Evolutionary conservation across 2,888 invertebrate genomes (phyloP).

Genomic region (Chrysolina haemoptera): DNA sequence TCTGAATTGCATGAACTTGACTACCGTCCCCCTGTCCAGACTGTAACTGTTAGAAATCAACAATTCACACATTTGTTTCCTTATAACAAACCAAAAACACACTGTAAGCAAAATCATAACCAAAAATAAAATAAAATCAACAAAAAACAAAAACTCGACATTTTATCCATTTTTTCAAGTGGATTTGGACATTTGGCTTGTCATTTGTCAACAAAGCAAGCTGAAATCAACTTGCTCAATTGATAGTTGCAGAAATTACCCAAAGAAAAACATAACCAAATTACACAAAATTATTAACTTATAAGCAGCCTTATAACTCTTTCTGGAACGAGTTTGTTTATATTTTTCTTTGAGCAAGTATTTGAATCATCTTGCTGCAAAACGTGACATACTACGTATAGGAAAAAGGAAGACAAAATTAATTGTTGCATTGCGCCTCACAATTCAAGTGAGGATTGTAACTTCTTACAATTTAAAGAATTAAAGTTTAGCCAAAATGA

Average conservation of each 20-base stretch:
- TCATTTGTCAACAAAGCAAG: slow-evolving; percentile 34
- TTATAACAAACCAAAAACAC: slow-evolving; percentile 47
- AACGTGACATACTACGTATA: neutral
- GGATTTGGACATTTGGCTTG: slow-evolving; percentile 37
- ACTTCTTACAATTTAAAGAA: too few relatives aligned
- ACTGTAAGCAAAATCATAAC: slow-evolving; percentile 28
- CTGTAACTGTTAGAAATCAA: slow-evolving; percentile 73
- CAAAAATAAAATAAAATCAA: neutral
- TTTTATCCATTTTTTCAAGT: slow-evolving; percentile 1
- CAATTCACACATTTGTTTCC: slow-evolving; percentile 32
- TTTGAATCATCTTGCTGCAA: slow-evolving; percentile 3
- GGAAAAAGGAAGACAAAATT: neutral
- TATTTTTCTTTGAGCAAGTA: slow-evolving; percentile 5
- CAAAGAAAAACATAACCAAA: slow-evolving; percentile 10
- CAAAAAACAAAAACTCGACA: neutral
- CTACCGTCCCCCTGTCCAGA: slow-evolving; percentile 75
- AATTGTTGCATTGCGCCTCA: too few relatives aligned
- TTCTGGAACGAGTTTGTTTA: neutral
- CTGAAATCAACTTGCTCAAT: slow-evolving; percentile 24
- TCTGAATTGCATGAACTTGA: slow-evolving; percentile 79
- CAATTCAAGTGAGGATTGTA: too few relatives aligned
- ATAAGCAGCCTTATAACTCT: neutral
- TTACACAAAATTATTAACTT: neutral
- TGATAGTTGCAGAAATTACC: neutral
- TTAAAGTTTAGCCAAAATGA: too few relatives aligned